Conservation (phyloP, 2,797 vertebrate genomes). For the Rhincodon typus region DNA sequence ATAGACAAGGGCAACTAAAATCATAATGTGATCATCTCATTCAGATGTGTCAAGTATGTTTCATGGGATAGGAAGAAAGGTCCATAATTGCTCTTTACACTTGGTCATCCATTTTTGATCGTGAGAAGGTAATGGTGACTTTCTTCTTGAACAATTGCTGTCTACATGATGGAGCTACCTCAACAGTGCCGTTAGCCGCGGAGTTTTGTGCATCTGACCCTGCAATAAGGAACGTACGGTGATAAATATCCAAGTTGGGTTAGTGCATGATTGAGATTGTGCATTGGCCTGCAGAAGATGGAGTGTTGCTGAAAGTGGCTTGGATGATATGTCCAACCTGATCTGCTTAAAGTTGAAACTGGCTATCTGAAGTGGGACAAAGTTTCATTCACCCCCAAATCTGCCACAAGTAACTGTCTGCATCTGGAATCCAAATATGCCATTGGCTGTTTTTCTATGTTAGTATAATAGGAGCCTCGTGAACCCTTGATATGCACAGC, state of each 20-base stretch:
- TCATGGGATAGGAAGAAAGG: background rate
- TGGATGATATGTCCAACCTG: background rate
- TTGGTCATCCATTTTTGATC: too few relatives aligned
- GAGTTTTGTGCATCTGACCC: background rate
- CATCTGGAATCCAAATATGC: background rate
- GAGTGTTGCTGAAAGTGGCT: background rate
- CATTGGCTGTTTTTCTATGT: background rate
- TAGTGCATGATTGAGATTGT: background rate
- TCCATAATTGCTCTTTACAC: background rate
- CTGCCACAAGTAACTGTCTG: background rate
- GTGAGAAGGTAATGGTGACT: background rate
- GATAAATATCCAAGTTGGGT: background rate
- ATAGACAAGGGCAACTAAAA: background rate
- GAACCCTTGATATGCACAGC: background rate
- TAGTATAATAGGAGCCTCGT: background rate
- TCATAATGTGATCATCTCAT: background rate
- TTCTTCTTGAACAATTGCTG: background rate
- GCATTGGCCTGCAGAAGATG: background rate
- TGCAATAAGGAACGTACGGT: background rate
- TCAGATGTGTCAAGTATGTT: background rate
- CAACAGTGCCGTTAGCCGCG: background rate
- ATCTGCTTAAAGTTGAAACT: background rate
- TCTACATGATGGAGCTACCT: background rate
- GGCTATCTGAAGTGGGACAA: background rate
- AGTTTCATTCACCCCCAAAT: background rate